Percentiles rank a stretch among this genome's conserved stretches.
Evolutionary conservation across 53 echinoderm and acorn worm genomes (phyloP).

Genomic region (Luidia sarsii): DNA sequence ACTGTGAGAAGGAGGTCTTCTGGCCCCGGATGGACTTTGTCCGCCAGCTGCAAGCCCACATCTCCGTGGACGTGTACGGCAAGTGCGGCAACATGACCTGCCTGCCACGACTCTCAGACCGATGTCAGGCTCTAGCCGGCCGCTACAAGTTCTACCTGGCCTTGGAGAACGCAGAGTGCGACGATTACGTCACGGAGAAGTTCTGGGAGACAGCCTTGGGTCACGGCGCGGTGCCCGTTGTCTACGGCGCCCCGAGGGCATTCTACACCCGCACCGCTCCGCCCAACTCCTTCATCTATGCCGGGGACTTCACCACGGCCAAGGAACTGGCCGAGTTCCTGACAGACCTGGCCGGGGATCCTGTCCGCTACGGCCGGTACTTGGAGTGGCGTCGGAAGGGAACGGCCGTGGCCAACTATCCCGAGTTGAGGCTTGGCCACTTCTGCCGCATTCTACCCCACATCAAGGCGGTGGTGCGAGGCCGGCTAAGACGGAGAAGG

Average conservation of each 20-base stretch:
- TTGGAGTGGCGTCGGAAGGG: slow-evolving; percentile 81
- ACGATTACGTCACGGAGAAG: slow-evolving; percentile 81
- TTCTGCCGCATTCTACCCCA: slow-evolving; percentile 72
- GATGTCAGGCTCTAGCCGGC: slow-evolving; percentile 73
- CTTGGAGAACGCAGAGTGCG: slow-evolving; percentile 82
- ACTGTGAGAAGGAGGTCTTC: slow-evolving; percentile 76
- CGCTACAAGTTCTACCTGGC: slow-evolving; percentile 87
- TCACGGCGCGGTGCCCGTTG: slow-evolving; percentile 78
- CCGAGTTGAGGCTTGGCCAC: slow-evolving; percentile 53
- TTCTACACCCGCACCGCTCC: slow-evolving; percentile 73
- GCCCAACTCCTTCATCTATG: slow-evolving; percentile 80
- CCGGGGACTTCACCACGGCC: slow-evolving; percentile 73
- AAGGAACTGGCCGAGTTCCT: slow-evolving; percentile 72
- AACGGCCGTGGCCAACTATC: slow-evolving; percentile 56
- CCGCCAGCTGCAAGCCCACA: slow-evolving; percentile 55
- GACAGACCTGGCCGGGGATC: slow-evolving; percentile 57
- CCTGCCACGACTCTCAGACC: slow-evolving; percentile 71
- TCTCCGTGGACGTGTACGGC: slow-evolving; percentile 77
- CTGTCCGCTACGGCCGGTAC: slow-evolving; percentile 61
- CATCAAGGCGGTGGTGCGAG: slow-evolving; percentile 37
- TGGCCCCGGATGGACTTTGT: slow-evolving; percentile 86
- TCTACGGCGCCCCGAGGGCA: slow-evolving; percentile 75
- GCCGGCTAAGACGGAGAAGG: slow-evolving; percentile 24
- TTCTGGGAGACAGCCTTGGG: slow-evolving; percentile 77
- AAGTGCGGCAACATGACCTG: slow-evolving; percentile 87